Conservation (phyloP, 2,888 invertebrate genomes). For the Neria commutata region DNA sequence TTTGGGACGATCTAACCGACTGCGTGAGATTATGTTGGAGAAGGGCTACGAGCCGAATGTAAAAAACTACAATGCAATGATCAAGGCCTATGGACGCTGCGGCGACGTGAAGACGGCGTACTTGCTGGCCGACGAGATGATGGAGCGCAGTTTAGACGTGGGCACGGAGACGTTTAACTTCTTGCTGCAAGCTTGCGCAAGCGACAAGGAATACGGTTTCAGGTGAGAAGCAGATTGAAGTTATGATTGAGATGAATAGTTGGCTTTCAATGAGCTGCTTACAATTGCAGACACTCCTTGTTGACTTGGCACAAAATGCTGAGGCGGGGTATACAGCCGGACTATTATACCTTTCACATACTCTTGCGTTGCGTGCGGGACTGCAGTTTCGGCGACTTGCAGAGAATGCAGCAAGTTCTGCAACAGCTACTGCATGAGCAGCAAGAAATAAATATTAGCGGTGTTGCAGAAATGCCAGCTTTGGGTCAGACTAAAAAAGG, state of each 20-base stretch:
- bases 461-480: background rate
- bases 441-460: background rate
- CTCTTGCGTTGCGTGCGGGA: constrained; percentile 80
- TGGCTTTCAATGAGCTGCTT: background rate
- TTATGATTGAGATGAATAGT: no score
- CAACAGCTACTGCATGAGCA: constrained; percentile 45
- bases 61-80: constrained; percentile 85
- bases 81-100: constrained; percentile 88
- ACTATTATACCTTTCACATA: constrained; percentile 78
- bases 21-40: constrained; percentile 73
- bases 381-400: constrained; percentile 76
- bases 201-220: constrained; percentile 80
- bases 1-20: constrained; percentile 69
- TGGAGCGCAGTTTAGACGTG: constrained; percentile 67
- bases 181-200: constrained; percentile 82
- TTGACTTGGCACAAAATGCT: constrained; percentile 87
- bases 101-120: constrained; percentile 81
- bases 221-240: no score
- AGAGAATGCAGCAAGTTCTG: constrained; percentile 66
- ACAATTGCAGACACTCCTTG: constrained; percentile 70
- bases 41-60: constrained; percentile 74
- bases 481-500: background rate
- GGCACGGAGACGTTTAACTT: constrained; percentile 77
- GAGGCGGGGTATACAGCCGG: constrained; percentile 69
- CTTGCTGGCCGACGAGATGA: constrained; percentile 83